These are phyloP conservation scores for Troides oblongomaculatus DNA, from an alignment of 2,888 invertebrate genomes.

Conservation along the genomic window DNA sequence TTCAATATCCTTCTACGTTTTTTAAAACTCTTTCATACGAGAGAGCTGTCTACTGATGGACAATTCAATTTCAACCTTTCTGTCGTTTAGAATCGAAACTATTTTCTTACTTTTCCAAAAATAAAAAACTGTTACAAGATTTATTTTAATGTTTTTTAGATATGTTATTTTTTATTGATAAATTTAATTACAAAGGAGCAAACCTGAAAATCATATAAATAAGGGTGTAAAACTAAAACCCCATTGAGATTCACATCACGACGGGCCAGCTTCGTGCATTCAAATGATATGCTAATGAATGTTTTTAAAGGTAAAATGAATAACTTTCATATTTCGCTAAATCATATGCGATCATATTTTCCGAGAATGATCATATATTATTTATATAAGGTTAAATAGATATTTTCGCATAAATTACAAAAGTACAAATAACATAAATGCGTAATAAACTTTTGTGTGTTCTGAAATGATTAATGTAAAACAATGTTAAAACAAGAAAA, in stretches of 20 bases:
- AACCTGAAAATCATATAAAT: slow-evolving; percentile 18
- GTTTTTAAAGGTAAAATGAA: slow-evolving; percentile 38
- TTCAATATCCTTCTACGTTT: slow-evolving; percentile 2
- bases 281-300: slow-evolving; percentile 54
- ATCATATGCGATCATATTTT: slow-evolving; percentile 32
- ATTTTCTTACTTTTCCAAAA: too few relatives aligned
- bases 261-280: slow-evolving; percentile 45
- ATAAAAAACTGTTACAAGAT: too few relatives aligned
- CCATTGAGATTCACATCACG: slow-evolving; percentile 52
- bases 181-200: slow-evolving; percentile 1
- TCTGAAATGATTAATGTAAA: not conserved
- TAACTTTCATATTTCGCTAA: slow-evolving; percentile 34
- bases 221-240: slow-evolving; percentile 26
- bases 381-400: not conserved
- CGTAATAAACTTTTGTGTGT: not conserved
- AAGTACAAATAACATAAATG: not conserved
- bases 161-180: not conserved
- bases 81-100: not conserved
- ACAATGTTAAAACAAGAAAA: not conserved
- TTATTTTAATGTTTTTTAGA: not conserved
- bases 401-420: not conserved
- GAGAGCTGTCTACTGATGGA: slow-evolving; percentile 4
- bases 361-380: not conserved
- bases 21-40: slow-evolving; percentile 14
- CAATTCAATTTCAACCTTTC: slow-evolving; percentile 14